Conservation (phyloP, 2,113 vertebrate species). For the Heteronetta atricapilla region DNA sequence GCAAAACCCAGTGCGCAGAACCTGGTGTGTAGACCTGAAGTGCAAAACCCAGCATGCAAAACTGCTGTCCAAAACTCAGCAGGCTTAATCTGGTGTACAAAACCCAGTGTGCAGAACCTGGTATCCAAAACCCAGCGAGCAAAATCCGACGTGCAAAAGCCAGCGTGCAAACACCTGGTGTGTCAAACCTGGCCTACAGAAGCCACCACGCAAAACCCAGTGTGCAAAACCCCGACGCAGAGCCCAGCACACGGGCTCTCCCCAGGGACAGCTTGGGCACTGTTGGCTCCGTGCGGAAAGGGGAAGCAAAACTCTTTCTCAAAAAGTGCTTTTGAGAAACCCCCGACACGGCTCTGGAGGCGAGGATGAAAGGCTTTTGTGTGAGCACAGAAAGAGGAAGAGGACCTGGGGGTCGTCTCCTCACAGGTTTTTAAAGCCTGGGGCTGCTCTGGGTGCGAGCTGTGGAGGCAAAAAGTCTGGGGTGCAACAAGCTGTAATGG, state of each 20-base stretch:
- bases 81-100: not conserved
- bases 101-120: rapidly evolving
- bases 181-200: too few species aligned
- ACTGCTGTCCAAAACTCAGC: rapidly evolving
- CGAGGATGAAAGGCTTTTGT: not conserved
- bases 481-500: rapidly evolving
- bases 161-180: too few species aligned
- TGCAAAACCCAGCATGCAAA: not conserved
- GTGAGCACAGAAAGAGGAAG: not conserved
- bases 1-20: too few species aligned
- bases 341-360: rapidly evolving
- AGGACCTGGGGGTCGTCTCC: not conserved
- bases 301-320: not conserved
- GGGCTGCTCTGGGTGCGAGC: not conserved
- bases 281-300: rapidly evolving
- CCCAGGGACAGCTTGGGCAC: not conserved
- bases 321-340: not conserved
- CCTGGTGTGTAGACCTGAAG: too few species aligned
- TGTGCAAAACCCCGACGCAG: rapidly evolving
- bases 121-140: not conserved
- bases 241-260: not conserved
- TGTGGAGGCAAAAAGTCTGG: rapidly evolving
- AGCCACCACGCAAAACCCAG: too few species aligned
- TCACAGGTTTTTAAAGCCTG: not conserved
- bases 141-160: not conserved